A percentile compares a stretch with the other conserved stretches of the same genome.
These are phyloP conservation scores for Dasyornis broadbenti DNA, from an alignment of 2,113 vertebrate genomes.

Conservation along the genomic window DNA sequence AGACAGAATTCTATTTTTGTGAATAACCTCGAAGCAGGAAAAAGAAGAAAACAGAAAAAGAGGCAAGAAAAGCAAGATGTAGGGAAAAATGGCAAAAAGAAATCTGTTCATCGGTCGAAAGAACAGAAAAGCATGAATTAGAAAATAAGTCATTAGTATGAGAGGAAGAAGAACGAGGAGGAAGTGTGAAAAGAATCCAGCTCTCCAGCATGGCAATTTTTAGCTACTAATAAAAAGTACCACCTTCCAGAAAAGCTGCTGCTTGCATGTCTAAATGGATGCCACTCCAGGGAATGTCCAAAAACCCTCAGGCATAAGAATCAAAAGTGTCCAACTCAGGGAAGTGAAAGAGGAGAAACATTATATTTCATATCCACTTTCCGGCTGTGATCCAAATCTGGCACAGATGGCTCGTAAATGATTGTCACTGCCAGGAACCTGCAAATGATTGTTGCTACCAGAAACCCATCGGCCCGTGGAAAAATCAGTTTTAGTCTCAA, in stretches of 20 bases:
- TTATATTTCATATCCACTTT: background rate
- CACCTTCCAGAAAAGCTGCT: constrained; percentile 2
- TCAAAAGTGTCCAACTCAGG: background rate
- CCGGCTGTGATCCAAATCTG: background rate
- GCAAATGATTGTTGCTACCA: background rate
- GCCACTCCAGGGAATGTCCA: background rate
- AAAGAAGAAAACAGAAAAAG: background rate
- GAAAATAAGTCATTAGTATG: background rate
- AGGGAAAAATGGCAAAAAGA: background rate
- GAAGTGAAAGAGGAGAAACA: background rate
- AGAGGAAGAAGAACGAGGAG: background rate
- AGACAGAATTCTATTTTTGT: background rate
- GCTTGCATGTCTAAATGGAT: background rate
- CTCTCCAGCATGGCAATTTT: background rate
- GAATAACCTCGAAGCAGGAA: background rate
- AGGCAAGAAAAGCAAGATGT: background rate
- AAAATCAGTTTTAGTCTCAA: background rate
- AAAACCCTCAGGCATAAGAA: background rate
- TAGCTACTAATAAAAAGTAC: background rate
- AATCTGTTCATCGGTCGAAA: background rate
- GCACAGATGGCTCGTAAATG: constrained; percentile 12
- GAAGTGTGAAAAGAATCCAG: constrained; percentile 26
- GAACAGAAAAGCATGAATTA: constrained; percentile 1
- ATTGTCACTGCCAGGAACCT: constrained; percentile 1
- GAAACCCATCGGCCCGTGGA: background rate